Conservation (phyloP, 2,797 vertebrate species). For the Argyrosomus regius region DNA sequence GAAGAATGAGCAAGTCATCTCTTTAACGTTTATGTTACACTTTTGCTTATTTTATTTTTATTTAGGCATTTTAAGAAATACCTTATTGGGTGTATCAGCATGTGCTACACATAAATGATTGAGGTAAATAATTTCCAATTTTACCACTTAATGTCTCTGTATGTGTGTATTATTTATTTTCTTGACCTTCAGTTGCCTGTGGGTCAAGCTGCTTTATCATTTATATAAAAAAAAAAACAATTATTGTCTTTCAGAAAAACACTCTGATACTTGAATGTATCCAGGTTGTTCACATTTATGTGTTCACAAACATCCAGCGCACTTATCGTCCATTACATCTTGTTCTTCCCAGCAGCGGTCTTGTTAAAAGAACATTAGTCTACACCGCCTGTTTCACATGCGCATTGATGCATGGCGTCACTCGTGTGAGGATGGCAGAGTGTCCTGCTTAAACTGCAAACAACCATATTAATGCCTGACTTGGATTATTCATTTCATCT, state of each 20-base stretch:
- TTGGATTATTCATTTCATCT: constrained; percentile 22
- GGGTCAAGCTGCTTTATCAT: neutral
- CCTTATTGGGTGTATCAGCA: neutral
- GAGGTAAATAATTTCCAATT: neutral
- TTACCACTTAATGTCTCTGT: neutral
- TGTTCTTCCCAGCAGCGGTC: neutral
- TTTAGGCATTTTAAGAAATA: neutral
- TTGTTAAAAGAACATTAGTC: constrained; percentile 7
- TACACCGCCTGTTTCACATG: neutral
- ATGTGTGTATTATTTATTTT: neutral
- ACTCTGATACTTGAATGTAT: neutral
- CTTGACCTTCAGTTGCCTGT: neutral
- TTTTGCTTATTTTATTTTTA: neutral
- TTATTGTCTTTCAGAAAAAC: neutral
- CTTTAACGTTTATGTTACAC: neutral
- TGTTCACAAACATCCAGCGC: neutral
- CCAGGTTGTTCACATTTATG: neutral
- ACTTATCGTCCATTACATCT: neutral
- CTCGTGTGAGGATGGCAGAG: constrained; percentile 8
- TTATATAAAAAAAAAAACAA: neutral
- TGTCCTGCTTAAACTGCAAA: constrained; percentile 16
- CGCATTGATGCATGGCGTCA: neutral
- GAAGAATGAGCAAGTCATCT: neutral
- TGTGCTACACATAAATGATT: neutral
- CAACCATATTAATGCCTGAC: neutral